Evolutionary conservation across 2,113 vertebrate species (phyloP).

Genomic region (Myiopsitta monachus): DNA sequence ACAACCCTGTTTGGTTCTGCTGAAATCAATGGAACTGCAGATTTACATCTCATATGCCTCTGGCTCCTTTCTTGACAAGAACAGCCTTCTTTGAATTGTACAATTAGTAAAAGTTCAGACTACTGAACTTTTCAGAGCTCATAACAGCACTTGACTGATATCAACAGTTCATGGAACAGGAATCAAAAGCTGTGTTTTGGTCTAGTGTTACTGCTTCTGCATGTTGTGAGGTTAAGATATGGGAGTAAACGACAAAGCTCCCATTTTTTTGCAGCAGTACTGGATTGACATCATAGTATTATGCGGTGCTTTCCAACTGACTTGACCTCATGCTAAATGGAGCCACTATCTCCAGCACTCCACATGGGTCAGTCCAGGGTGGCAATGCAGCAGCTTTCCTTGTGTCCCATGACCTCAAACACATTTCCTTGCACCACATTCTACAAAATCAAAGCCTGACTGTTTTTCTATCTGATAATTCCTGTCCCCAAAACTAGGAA

Average conservation of each 20-base stretch:
- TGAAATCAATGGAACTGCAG: neutral
- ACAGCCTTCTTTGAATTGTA: neutral
- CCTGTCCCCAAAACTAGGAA: neutral
- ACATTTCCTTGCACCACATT: neutral
- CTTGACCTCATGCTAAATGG: neutral
- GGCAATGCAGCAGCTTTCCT: neutral
- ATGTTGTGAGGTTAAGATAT: neutral
- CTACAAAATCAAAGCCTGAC: neutral
- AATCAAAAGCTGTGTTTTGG: neutral
- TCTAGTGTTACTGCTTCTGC: neutral
- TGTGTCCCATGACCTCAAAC: neutral
- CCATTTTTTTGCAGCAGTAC: neutral
- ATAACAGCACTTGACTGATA: neutral
- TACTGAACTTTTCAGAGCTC: neutral
- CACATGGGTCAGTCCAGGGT: neutral
- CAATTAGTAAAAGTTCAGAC: neutral
- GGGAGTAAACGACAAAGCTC: neutral
- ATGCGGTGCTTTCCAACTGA: neutral
- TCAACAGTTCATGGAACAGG: neutral
- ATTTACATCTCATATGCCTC: neutral
- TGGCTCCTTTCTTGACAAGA: neutral
- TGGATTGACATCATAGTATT: neutral
- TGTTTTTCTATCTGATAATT: neutral
- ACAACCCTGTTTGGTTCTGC: neutral
- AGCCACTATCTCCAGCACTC: neutral